Evolutionary conservation across 1,140 invertebrate genomes (phyloP).

Genomic region (Cataglyphis hispanica): DNA sequence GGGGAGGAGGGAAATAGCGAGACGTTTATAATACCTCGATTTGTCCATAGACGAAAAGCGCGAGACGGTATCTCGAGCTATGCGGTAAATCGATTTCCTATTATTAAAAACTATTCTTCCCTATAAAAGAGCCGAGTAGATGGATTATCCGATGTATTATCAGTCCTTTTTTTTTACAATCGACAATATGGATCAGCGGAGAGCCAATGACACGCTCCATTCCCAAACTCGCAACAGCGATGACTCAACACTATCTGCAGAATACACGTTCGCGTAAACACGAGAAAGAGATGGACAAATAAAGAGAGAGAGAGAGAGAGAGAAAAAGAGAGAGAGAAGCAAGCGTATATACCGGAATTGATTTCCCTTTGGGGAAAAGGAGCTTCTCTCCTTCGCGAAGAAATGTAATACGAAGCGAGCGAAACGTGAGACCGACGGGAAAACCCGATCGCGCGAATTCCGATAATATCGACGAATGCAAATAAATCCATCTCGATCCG

Average conservation of each 20-base stretch:
- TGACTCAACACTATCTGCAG: constrained; percentile 50
- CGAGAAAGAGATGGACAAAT: too few species aligned
- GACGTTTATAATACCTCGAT: constrained; percentile 60
- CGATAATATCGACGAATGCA: constrained; percentile 58
- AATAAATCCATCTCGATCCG: constrained; percentile 45
- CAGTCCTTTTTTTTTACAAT: constrained; percentile 64
- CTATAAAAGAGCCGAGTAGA: constrained; percentile 66
- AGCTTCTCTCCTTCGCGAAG: constrained; percentile 31
- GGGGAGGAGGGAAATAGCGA: not conserved
- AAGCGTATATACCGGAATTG: constrained; percentile 28
- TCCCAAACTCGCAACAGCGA: constrained; percentile 31
- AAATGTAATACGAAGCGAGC: constrained; percentile 44
- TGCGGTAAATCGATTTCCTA: constrained; percentile 75
- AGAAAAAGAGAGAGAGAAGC: too few species aligned
- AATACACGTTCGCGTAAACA: constrained; percentile 52
- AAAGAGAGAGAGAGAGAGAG: too few species aligned
- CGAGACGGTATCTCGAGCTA: constrained; percentile 23
- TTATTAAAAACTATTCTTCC: constrained; percentile 68
- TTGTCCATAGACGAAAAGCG: constrained; percentile 15
- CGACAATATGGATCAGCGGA: constrained; percentile 47
- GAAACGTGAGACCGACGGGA: constrained; percentile 42
- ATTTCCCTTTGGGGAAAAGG: constrained; percentile 52
- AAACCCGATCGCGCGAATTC: constrained; percentile 32
- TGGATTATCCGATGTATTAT: constrained; percentile 73
- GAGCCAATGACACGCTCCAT: constrained; percentile 64